Percentiles rank a stretch among this genome's conserved stretches.
These are phyloP conservation scores for Gallinago jamesoni DNA, from an alignment of 2,113 vertebrate species.

Conservation along the genomic window DNA sequence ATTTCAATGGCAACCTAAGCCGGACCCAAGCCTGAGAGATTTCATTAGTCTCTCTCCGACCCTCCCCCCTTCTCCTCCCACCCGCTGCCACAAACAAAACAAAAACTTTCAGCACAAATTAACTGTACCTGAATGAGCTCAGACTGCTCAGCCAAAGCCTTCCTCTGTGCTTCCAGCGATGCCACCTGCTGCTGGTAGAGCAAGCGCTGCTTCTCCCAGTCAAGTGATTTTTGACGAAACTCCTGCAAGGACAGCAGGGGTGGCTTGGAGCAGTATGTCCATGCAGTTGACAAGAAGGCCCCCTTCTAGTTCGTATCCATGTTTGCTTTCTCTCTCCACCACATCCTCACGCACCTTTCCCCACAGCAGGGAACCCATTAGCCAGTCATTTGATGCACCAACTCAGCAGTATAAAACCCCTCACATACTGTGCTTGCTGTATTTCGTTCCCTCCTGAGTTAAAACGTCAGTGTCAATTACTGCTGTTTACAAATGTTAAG, in stretches of 20 bases:
- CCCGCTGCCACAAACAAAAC: neutral
- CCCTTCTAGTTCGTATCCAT: neutral
- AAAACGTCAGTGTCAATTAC: conserved; percentile 33
- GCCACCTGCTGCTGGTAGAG: conserved; percentile 86
- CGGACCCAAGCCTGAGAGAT: neutral
- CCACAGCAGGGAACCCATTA: conserved; percentile 64
- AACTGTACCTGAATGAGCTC: conserved; percentile 81
- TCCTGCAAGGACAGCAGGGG: conserved; percentile 79
- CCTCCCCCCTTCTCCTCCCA: neutral
- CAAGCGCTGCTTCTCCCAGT: conserved; percentile 89
- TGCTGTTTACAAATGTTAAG: conserved; percentile 14
- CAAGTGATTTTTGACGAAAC: conserved; percentile 79
- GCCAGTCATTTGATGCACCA: conserved; percentile 25
- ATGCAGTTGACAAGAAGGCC: neutral
- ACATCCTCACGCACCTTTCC: neutral
- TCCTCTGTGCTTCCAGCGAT: conserved; percentile 87
- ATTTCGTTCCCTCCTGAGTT: conserved; percentile 17
- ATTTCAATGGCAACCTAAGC: conserved; percentile 1
- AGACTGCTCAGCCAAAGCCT: conserved; percentile 84
- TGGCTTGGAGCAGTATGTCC: neutral
- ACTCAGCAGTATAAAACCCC: conserved; percentile 9
- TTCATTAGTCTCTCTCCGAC: neutral
- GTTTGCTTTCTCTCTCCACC: neutral
- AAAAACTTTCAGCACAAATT: neutral
- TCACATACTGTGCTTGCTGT: neutral